phyloP scores from a whole-genome alignment of 2,113 vertebrate species.

The Pygoscelis adeliae region DNA sequence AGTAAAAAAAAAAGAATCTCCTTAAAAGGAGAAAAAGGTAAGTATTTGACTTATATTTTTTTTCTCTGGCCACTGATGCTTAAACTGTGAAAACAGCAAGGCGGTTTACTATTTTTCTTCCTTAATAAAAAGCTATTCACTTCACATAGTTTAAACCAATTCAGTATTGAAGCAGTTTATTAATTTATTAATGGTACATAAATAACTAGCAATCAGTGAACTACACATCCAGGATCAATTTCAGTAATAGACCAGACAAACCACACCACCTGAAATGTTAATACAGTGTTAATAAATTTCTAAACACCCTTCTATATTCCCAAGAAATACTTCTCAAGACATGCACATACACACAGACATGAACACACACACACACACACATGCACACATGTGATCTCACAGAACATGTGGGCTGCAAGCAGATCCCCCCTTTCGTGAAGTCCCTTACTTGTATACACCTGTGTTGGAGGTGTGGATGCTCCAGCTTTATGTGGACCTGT shows the following conservation, averaged over 20 bases:
- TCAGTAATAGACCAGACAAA: background rate
- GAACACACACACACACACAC: no score
- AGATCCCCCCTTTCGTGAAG: rapidly evolving
- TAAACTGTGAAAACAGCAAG: background rate
- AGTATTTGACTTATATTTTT: background rate
- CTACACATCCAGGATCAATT: background rate
- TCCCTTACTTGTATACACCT: no score
- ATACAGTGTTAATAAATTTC: background rate
- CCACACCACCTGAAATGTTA: background rate
- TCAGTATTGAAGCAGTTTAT: background rate
- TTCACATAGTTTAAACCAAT: background rate
- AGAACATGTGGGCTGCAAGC: background rate
- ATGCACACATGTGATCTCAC: no score
- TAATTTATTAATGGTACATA: background rate
- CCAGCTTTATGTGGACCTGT: background rate
- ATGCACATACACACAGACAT: background rate
- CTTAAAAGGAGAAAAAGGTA: background rate
- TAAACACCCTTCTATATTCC: background rate
- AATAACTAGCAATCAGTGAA: background rate
- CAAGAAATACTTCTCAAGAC: background rate
- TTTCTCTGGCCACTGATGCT: background rate
- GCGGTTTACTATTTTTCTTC: background rate
- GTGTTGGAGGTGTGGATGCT: background rate
- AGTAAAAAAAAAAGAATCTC: background rate
- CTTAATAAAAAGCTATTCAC: background rate